A percentile compares a stretch with the other conserved stretches of the same genome.
These are phyloP conservation scores for Alviniconcha strummeri DNA, from an alignment of 2,888 invertebrate genomes.

Conservation along the genomic window DNA sequence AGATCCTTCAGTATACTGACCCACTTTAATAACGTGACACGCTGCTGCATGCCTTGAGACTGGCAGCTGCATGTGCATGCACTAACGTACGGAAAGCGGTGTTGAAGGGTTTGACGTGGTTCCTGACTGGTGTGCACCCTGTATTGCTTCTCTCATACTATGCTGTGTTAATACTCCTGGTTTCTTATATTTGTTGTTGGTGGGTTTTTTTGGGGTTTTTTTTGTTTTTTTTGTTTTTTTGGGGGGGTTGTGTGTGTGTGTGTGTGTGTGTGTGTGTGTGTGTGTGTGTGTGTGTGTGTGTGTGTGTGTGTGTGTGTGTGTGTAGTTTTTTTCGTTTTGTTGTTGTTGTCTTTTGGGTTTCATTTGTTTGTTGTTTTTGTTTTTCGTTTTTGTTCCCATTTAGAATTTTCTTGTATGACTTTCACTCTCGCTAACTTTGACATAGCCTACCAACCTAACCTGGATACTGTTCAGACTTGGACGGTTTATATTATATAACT, in stretches of 20 bases:
- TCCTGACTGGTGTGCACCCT: too few species aligned
- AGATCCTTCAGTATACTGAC: neutral
- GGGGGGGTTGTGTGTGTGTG: neutral
- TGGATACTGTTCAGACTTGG: too few species aligned
- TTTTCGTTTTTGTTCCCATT: neutral
- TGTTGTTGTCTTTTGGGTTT: neutral
- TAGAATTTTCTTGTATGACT: too few species aligned
- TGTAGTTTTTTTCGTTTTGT: neutral
- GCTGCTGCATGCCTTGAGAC: neutral
- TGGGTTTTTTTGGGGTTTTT: neutral
- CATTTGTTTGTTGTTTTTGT: neutral
- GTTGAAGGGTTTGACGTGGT: too few species aligned
- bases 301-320: neutral
- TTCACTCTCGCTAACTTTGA: too few species aligned
- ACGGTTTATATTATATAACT: too few species aligned
- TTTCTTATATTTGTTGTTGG: neutral
- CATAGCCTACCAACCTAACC: too few species aligned
- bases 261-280: slow-evolving; percentile 14
- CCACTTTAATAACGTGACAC: neutral
- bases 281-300: neutral
- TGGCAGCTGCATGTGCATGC: neutral
- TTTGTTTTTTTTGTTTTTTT: neutral
- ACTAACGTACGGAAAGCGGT: too few species aligned
- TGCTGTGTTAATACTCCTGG: too few species aligned
- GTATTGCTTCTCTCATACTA: too few species aligned